A percentile compares a stretch with the other conserved stretches of the same genome.
Evolutionary conservation across 2,113 vertebrate genomes (phyloP).

Genomic region (Rattus rattus): DNA sequence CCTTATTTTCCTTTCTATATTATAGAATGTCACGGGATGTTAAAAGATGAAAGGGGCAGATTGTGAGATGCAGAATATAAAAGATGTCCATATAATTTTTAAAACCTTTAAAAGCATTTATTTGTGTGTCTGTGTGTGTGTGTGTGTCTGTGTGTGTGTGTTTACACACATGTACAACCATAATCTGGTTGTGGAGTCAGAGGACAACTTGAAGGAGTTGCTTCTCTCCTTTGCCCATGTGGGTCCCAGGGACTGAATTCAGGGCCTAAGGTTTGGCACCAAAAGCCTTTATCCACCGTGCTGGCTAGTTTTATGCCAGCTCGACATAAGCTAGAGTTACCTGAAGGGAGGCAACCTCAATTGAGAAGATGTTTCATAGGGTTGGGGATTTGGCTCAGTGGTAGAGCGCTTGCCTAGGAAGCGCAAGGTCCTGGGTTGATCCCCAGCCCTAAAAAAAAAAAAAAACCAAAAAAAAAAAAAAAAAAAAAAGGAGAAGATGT

Average conservation of each 20-base stretch:
- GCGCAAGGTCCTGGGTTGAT: no score
- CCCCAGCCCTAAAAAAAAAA: no score
- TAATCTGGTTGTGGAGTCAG: neutral
- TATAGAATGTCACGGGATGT: neutral
- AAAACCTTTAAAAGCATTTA: neutral
- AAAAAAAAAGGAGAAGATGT: no score
- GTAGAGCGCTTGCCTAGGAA: no score
- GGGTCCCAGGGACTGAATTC: neutral
- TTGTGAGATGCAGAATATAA: conserved; percentile 12
- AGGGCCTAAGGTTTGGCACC: neutral
- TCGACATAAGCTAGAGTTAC: neutral
- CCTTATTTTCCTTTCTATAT: neutral
- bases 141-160: neutral
- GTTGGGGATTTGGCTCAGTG: no score
- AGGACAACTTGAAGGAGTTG: neutral
- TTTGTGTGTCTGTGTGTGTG: neutral
- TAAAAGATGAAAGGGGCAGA: neutral
- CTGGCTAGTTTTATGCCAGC: neutral
- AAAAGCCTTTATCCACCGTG: neutral
- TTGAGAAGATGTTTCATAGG: neutral
- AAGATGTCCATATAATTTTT: neutral
- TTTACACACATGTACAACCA: neutral
- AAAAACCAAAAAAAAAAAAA: no score
- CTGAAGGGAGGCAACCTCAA: neutral
- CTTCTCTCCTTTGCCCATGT: neutral